Base-by-base conservation (phyloP, 1,140 invertebrate genomes). In the Potamilus streckersoni region DNA sequence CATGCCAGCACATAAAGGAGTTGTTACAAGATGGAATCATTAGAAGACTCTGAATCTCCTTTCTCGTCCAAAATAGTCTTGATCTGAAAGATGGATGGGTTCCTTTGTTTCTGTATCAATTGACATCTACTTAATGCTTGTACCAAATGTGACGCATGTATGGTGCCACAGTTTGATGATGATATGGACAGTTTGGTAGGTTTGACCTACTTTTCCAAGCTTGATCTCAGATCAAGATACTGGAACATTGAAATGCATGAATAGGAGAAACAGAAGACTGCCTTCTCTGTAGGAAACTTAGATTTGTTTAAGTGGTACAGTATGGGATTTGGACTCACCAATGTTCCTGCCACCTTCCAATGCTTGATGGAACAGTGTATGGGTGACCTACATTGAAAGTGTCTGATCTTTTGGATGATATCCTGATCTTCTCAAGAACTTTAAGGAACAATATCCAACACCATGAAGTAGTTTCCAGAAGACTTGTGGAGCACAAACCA, bases 211-310 rank as follows among this genome's bases (percentile, higher is more conserved):
- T 70, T 70, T 20, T 14, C 55, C 3, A 70, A 70, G 38, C 20
- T 70, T 15, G 69, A 70, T 70, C 69, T 57, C 23, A 49, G 60
- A 16, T 71, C 69, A 58, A 86, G 86, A 2, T 90, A 83, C 69
- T 86, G 88, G 85, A 90, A 91, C 69, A 78, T 91, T 0, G 72
- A 77, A 58, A 72, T 92, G 8, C 69, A 88, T 17, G 78, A 79
- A 71, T 3, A 19, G 11, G 13, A 58, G 6, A 58, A 70, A 38
- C 49, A 19, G 20, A 60, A 13, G 58, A 70, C 69, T 19, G 55
- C 5, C 55, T 70, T 70, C 20, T 3, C 55, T 17, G 69, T 2
- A n/a, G 55, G 69, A 58, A 20, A 49, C 59, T 20, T 70, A 16
- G 69, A 55, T 27, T 80, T 84, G 17, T 60, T 70, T 58, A 57